Evolutionary conservation across 1,140 invertebrate genomes (phyloP).

Genomic region (Lepidostoma basale): DNA sequence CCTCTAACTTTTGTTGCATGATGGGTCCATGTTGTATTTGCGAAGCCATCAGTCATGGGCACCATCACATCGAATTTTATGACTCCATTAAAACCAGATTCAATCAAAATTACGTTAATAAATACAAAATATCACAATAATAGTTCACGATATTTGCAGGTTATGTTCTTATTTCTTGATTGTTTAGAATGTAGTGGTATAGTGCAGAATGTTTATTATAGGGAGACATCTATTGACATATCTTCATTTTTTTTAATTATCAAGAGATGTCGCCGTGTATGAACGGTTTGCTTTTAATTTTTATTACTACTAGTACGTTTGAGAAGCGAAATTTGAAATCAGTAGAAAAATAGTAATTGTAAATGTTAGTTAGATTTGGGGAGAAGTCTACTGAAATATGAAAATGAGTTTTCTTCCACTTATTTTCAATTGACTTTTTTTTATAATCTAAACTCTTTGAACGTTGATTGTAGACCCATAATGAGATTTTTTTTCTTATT

Average conservation of each 20-base stretch:
- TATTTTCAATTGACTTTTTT: too few species aligned
- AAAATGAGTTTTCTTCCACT: too few species aligned
- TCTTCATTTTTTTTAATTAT: neutral
- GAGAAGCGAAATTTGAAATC: too few species aligned
- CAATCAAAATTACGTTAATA: slow-evolving; percentile 22
- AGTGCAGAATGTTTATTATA: too few species aligned
- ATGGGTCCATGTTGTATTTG: slow-evolving; percentile 39
- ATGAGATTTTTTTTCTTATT: too few species aligned
- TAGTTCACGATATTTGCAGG: slow-evolving; percentile 30
- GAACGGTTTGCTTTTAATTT: too few species aligned
- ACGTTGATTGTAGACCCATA: too few species aligned
- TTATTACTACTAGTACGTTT: too few species aligned
- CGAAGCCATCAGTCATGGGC: slow-evolving; percentile 41
- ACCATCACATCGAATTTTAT: slow-evolving; percentile 41
- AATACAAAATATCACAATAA: slow-evolving; percentile 26
- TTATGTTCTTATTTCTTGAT: slow-evolving; percentile 40
- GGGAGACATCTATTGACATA: slow-evolving; percentile 32
- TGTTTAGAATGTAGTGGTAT: slow-evolving; percentile 35
- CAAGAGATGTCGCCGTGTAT: slow-evolving; percentile 5
- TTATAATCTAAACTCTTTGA: too few species aligned
- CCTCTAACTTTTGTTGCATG: slow-evolving; percentile 50
- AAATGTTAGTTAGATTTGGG: too few species aligned
- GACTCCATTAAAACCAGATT: slow-evolving; percentile 23
- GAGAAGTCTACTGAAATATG: too few species aligned
- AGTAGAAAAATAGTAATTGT: too few species aligned